Evolutionary conservation across 2,888 invertebrate genomes (phyloP).

Genomic region (Callyntrura guangdongensis): DNA sequence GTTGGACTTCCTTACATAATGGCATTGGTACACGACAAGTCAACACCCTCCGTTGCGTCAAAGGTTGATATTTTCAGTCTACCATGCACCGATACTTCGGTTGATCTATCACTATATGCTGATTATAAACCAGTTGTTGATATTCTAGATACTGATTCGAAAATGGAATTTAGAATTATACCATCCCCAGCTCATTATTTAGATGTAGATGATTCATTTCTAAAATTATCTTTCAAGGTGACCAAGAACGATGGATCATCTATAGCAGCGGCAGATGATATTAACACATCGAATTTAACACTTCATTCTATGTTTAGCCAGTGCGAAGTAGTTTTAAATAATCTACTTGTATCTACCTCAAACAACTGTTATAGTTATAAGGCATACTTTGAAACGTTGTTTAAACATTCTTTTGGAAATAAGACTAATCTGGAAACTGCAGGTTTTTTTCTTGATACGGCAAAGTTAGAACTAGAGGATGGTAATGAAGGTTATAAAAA

Average conservation of each 20-base stretch:
- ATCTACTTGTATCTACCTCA: not conserved
- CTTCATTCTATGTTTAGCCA: conserved; percentile 74
- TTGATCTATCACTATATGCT: conserved; percentile 74
- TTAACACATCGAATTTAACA: conserved; percentile 64
- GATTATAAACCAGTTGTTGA: conserved; percentile 81
- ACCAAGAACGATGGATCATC: conserved; percentile 39
- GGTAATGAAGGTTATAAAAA: conserved; percentile 64
- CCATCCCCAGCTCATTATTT: conserved; percentile 71
- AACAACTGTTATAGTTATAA: conserved; percentile 53
- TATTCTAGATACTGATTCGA: conserved; percentile 68
- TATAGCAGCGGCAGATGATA: not conserved
- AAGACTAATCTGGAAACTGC: conserved; percentile 56
- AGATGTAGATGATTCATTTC: conserved; percentile 73
- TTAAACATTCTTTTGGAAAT: not conserved
- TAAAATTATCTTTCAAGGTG: conserved; percentile 67
- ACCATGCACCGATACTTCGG: conserved; percentile 78
- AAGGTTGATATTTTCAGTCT: too few species aligned
- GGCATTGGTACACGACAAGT: conserved; percentile 73
- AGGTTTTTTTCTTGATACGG: too few species aligned
- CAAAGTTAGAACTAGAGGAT: not conserved
- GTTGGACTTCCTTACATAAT: conserved; percentile 71
- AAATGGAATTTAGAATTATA: conserved; percentile 80
- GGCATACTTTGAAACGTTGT: conserved; percentile 14
- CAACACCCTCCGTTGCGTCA: conserved; percentile 53
- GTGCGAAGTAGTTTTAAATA: conserved; percentile 11